Conservation (phyloP, 1,140 invertebrate genomes). For the Drosophila ironensis region DNA sequence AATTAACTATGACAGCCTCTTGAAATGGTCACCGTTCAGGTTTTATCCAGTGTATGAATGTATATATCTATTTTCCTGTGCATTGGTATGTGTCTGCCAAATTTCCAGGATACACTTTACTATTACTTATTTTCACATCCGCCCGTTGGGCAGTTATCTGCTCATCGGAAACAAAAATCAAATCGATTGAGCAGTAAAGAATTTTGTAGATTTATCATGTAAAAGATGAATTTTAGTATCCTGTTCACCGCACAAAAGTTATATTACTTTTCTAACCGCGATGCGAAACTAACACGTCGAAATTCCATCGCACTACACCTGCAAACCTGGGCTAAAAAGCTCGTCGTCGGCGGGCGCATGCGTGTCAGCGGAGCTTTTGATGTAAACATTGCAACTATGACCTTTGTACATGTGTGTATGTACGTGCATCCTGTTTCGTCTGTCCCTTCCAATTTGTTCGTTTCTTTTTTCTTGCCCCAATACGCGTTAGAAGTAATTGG, state of each 20-base stretch:
- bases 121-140: slow-evolving; percentile 21
- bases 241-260: slow-evolving; percentile 27
- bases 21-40: slow-evolving; percentile 13
- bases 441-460: slow-evolving; percentile 9
- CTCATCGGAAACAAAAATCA: neutral
- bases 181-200: neutral
- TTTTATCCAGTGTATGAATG: slow-evolving; percentile 31
- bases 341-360: slow-evolving; percentile 37
- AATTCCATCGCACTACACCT: slow-evolving; percentile 53
- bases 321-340: slow-evolving; percentile 54
- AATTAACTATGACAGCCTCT: slow-evolving; percentile 12
- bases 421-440: slow-evolving; percentile 40
- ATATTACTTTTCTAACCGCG: slow-evolving; percentile 48
- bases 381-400: slow-evolving; percentile 65
- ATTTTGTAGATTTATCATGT: neutral
- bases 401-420: slow-evolving; percentile 48
- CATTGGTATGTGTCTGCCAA: slow-evolving; percentile 25
- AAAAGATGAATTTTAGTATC: slow-evolving; percentile 3
- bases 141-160: neutral
- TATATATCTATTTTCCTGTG: slow-evolving; percentile 25
- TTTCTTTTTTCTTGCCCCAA: neutral
- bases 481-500: slow-evolving; percentile 20
- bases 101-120: slow-evolving; percentile 34
- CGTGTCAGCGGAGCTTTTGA: slow-evolving; percentile 48
- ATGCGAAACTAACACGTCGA: slow-evolving; percentile 50